Evolutionary conservation across 2,888 invertebrate genomes (phyloP), one percentile per base, ranked within the genome.

Genomic region (Muscina levida): DNA sequence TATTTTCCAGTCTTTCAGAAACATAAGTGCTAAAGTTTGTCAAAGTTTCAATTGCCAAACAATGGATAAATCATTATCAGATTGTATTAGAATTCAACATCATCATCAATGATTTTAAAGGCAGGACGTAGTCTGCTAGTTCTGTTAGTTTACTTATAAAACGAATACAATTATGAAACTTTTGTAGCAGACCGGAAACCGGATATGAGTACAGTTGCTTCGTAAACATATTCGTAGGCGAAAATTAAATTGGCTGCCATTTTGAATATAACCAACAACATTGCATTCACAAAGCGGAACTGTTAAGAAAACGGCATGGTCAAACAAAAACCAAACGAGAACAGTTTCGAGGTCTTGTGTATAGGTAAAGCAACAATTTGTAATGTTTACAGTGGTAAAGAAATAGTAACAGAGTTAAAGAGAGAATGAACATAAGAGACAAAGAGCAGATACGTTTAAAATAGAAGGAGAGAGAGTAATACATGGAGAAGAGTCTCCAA

Each of bases 201-300:
- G 88, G 89, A 88, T 87, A 88, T 88, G 87, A 85, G 86, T 85
- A 87, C 87, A 85, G 85, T 83, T 79, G 77, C 82, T 68, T 75
- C 62, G 77, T 79, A 83, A 82, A 81, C 84, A 81, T 82, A 83
- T 82, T 83, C 74, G 80, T 75, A 83, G 77, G 70, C 68, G 79
- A 82, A 82, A 84, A 83, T 84, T 81, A 78, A 80, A 83, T 82
- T 80, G 83, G 79, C 73, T 82, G 83, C 82, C 81, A 77, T 81
- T 77, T 74, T n/a, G 67, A 68, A 77, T 71, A 77, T n/a, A n/a
- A n/a, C n/a, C 3, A 51, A 11, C 51, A 51, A 59, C 53, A 39
- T n/a, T n/a, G n/a, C n/a, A n/a, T n/a, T n/a, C 10, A 17, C 15
- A 59, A 26, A 24, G 59, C 15, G 57, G 31, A 10, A 57, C 31